Conservation (phyloP, 2,888 invertebrate genomes). For the Aleiodes alternator region DNA sequence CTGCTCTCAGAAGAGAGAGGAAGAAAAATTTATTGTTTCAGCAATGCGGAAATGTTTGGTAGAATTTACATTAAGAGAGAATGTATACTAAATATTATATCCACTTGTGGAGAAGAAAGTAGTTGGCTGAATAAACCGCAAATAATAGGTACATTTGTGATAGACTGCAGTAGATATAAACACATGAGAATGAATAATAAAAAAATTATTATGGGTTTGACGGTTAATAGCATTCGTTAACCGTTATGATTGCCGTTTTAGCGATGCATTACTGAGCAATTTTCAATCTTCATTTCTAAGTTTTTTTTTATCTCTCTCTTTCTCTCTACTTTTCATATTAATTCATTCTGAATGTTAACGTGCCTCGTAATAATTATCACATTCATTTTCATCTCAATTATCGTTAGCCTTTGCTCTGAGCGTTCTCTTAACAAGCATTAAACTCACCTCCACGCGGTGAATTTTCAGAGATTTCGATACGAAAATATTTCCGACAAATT, state of each 20-base stretch:
- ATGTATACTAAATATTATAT: conserved; percentile 26
- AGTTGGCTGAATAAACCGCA: conserved; percentile 42
- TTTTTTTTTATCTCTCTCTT: background rate
- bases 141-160: conserved; percentile 36
- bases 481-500: too few relatives aligned
- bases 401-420: background rate
- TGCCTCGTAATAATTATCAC: background rate
- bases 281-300: conserved; percentile 19
- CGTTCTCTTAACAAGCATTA: too few relatives aligned
- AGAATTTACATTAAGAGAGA: conserved; percentile 14
- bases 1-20: too few relatives aligned
- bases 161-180: conserved; percentile 13
- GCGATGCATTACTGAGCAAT: conserved; percentile 35
- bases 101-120: background rate
- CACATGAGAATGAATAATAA: conserved; percentile 25
- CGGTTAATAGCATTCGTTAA: conserved; percentile 40
- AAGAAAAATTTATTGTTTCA: background rate
- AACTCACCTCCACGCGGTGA: too few relatives aligned
- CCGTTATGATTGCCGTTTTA: conserved; percentile 42
- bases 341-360: background rate
- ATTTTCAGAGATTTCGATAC: too few relatives aligned
- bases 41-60: conserved; percentile 36
- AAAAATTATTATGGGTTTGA: conserved; percentile 10
- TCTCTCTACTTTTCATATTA: background rate
- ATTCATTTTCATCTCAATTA: background rate